A percentile compares a stretch with the other conserved stretches of the same genome.
phyloP scores from a whole-genome alignment of 2,113 vertebrate genomes.

The Zonotrichia leucophrys region DNA sequence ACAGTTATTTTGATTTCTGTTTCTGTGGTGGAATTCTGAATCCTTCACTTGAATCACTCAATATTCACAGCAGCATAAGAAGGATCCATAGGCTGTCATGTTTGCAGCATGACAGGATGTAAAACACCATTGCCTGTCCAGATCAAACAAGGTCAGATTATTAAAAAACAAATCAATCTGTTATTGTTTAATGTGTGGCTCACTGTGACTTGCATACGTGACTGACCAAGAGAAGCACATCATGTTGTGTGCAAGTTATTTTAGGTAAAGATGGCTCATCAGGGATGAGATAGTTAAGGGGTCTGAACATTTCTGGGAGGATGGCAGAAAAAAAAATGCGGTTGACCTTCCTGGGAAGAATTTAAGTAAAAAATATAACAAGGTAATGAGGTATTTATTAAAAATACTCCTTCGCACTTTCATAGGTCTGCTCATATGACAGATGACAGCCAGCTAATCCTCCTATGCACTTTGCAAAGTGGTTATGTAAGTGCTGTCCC shows the following conservation, averaged over 20 bases:
- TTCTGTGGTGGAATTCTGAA: not conserved
- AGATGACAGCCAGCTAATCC: conserved; percentile 22
- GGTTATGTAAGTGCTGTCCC: not conserved
- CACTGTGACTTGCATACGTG: not conserved
- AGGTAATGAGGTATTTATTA: conserved; percentile 19
- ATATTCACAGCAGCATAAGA: not conserved
- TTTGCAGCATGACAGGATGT: not conserved
- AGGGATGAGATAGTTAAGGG: not conserved
- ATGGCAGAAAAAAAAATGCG: not conserved
- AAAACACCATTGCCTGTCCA: conserved; percentile 6
- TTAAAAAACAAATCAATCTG: conserved; percentile 55
- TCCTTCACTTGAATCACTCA: not conserved
- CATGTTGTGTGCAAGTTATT: not conserved
- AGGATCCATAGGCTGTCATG: not conserved
- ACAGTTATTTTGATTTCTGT: not conserved
- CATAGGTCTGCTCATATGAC: not conserved
- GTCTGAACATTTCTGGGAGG: not conserved
- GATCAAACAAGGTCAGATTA: conserved; percentile 39
- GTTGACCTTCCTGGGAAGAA: not conserved
- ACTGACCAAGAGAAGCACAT: not conserved
- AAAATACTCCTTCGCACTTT: not conserved
- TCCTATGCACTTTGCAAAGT: not conserved
- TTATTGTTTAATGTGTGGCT: conserved; percentile 13
- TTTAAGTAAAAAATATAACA: not conserved
- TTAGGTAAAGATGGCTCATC: not conserved